Evolutionary conservation across 2,888 invertebrate genomes (phyloP), one percentile per base, ranked within the genome.

Genomic region (Stegophylla sp.): DNA sequence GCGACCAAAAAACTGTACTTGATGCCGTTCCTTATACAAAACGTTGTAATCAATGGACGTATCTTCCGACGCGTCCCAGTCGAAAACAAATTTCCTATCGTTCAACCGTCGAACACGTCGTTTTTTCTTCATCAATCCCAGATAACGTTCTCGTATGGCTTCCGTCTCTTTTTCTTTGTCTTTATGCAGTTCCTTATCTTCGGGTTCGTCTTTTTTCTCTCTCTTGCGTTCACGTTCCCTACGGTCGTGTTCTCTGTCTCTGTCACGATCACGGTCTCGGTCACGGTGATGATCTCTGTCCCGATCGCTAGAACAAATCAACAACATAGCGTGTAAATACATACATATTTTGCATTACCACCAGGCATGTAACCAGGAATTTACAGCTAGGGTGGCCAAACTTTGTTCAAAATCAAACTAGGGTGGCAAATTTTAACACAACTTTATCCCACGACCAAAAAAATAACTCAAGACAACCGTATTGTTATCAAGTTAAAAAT

Each of bases 31-130:
- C 87, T 98, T 98, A 86, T 99, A 99, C 28, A 99, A 88, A 82
- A 92, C 91, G 87, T 99, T 99, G 86, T 99, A 99, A 88, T 99
- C 99, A 83, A 93, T 92, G 3, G 97, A 96, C 0, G 99, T 99
- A 86, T 99, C 99, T 87, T 99, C 99, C 0, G 95, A 94, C 0
- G 97, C 97, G 88, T 99, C 99, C 99, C 99, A 99, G 87, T 99
- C 99, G 87, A 99, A 99, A 0, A 99, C 98, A 89, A 99, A 99
- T 88, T 99, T 99, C 20, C 98, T 90, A 86, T 99, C 99, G 88
- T 99, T 99, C 61, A 99, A 88, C 83, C 98, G 89, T 23, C 99
- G 89, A 0, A 97, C 95, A 82, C 98, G 89, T 17, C 97, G 90
- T 86, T 96, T 96, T 86, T 97, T 96, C 86, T 97, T 98, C 0